Percentiles rank a stretch among this genome's conserved stretches.
Conservation (phyloP, 2,113 vertebrate species). For the Pseudorasbora parva region DNA sequence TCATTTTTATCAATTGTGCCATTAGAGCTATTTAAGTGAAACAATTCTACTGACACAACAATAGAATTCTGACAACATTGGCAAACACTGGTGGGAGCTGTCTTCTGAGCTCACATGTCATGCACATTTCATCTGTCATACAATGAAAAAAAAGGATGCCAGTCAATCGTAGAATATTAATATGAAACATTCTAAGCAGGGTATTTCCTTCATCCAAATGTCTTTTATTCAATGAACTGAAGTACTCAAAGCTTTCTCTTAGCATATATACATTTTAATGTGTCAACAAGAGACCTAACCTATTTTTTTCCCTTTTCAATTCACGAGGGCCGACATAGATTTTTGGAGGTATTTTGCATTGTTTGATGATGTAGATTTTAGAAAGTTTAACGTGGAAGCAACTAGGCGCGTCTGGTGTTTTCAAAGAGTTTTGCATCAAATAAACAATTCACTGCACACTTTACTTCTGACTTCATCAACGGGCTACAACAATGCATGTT, state of each 20-base stretch:
- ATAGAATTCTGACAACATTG: slow-evolving; percentile 46
- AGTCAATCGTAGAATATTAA: slow-evolving; percentile 13
- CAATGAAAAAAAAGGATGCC: background rate
- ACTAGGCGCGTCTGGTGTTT: slow-evolving; percentile 44
- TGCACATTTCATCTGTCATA: slow-evolving; percentile 21
- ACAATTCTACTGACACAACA: background rate
- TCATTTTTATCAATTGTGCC: background rate
- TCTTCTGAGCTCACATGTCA: background rate
- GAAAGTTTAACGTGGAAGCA: slow-evolving; percentile 12
- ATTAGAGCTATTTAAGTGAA: slow-evolving; percentile 15
- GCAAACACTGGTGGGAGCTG: background rate
- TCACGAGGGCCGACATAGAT: background rate
- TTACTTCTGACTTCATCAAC: slow-evolving; percentile 1
- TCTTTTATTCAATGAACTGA: slow-evolving; percentile 46
- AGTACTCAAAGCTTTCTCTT: slow-evolving; percentile 50
- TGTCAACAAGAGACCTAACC: slow-evolving; percentile 60
- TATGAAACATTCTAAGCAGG: slow-evolving; percentile 25
- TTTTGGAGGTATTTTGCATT: slow-evolving; percentile 32
- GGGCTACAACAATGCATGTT: background rate
- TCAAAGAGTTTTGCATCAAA: slow-evolving; percentile 13
- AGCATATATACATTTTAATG: slow-evolving; percentile 66
- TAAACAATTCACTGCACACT: slow-evolving; percentile 26
- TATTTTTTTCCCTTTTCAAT: slow-evolving; percentile 53
- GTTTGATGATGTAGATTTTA: slow-evolving; percentile 30
- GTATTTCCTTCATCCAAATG: background rate